A percentile compares a stretch with the other conserved stretches of the same genome.
Conservation (phyloP, 1,140 invertebrate genomes). For the Cotesia chilonis region DNA sequence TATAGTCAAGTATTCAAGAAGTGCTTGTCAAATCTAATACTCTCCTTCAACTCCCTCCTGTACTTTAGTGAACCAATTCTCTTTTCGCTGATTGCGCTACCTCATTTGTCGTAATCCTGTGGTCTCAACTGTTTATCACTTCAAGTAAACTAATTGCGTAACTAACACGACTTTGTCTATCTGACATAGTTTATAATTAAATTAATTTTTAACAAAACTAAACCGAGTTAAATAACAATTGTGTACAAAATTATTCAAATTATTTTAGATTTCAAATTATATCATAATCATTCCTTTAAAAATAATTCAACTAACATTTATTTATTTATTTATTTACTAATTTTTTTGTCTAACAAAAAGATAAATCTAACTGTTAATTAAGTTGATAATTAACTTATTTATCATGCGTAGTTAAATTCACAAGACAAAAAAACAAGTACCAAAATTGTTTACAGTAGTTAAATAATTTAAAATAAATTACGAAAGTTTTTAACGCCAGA, state of each 20-base stretch:
- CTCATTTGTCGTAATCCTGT: constrained; percentile 22
- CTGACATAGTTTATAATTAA: not conserved
- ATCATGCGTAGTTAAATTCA: too few species aligned
- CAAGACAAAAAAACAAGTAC: too few species aligned
- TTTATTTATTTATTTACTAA: constrained; percentile 30
- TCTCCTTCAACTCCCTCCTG: not conserved
- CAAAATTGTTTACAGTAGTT: too few species aligned
- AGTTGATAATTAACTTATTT: too few species aligned
- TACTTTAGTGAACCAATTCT: constrained; percentile 1
- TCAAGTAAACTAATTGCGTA: constrained; percentile 25
- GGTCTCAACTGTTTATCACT: constrained; percentile 27
- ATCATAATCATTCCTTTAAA: constrained; percentile 9
- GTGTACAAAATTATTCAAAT: not conserved
- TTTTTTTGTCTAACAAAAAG: constrained; percentile 12
- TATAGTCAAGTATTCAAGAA: constrained; percentile 27
- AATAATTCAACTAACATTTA: constrained; percentile 4
- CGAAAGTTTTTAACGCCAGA: too few species aligned
- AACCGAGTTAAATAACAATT: not conserved
- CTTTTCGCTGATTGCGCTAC: constrained; percentile 31
- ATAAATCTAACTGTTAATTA: too few species aligned
- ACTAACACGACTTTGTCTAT: constrained; percentile 4
- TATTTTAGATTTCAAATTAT: not conserved
- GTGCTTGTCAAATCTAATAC: constrained; percentile 30
- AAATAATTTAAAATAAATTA: too few species aligned
- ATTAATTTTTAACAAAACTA: not conserved